Evolutionary conservation across 2,797 vertebrate species (phyloP).

Genomic region (Macrochelys suwanniensis): DNA sequence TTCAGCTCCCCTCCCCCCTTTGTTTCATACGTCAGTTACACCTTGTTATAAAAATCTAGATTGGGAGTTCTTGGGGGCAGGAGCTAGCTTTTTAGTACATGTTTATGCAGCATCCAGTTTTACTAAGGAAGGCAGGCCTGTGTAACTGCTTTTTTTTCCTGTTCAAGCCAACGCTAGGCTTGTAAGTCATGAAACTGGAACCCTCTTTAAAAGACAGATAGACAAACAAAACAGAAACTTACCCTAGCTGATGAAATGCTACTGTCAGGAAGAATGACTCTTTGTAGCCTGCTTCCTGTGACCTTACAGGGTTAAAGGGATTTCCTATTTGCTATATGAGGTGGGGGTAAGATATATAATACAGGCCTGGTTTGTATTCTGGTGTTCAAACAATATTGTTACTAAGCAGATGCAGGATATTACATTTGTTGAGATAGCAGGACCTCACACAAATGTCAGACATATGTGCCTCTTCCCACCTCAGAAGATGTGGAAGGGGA

Average conservation of each 20-base stretch:
- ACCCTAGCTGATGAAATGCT: background rate
- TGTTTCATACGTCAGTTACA: background rate
- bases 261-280: constrained; percentile 16
- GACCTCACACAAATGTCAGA: background rate
- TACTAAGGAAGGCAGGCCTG: background rate
- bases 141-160: background rate
- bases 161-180: background rate
- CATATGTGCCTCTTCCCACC: background rate
- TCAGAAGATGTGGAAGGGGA: background rate
- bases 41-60: background rate
- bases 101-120: background rate
- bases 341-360: background rate
- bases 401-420: background rate
- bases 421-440: background rate
- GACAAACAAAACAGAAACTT: background rate
- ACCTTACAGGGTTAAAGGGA: background rate
- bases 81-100: background rate
- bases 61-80: background rate
- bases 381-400: background rate
- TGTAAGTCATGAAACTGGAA: background rate
- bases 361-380: background rate
- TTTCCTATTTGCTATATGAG: constrained; percentile 16
- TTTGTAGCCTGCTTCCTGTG: background rate
- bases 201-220: background rate
- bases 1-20: background rate